A percentile compares a stretch with the other conserved stretches of the same genome.
Evolutionary conservation across 2,113 vertebrate species (phyloP).

Genomic region (Podilymbus podiceps): DNA sequence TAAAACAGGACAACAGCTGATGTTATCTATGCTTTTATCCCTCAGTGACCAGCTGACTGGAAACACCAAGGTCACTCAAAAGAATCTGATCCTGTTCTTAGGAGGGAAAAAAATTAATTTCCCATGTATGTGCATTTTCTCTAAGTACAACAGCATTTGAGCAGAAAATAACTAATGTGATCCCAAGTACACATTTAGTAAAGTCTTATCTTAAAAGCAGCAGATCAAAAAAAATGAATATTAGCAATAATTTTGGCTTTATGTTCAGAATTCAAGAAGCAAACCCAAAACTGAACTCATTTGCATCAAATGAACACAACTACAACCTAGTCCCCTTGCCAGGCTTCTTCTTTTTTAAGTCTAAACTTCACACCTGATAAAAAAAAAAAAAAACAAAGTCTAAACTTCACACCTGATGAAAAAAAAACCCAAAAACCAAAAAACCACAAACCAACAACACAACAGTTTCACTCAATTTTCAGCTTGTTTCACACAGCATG

Average conservation of each 20-base stretch:
- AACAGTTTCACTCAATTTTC: not conserved
- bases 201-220: not conserved
- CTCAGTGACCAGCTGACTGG: slow-evolving; percentile 1
- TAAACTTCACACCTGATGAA: not conserved
- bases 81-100: not conserved
- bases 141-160: not conserved
- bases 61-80: slow-evolving; percentile 46
- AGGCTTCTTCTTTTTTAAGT: not conserved
- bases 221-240: not conserved
- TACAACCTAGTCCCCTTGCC: not conserved
- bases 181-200: not conserved
- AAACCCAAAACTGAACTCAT: not conserved
- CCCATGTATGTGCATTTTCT: not conserved
- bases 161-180: slow-evolving; percentile 25
- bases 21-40: slow-evolving; percentile 43
- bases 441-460: not conserved
- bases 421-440: not conserved
- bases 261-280: not conserved
- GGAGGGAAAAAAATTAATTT: not conserved
- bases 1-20: slow-evolving; percentile 47
- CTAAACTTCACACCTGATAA: not conserved
- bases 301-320: not conserved
- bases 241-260: not conserved
- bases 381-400: not conserved
- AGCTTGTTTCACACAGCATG: not conserved